These are phyloP conservation scores for Coelopa pilipes DNA, from an alignment of 2,888 invertebrate species.

Conservation along the genomic window DNA sequence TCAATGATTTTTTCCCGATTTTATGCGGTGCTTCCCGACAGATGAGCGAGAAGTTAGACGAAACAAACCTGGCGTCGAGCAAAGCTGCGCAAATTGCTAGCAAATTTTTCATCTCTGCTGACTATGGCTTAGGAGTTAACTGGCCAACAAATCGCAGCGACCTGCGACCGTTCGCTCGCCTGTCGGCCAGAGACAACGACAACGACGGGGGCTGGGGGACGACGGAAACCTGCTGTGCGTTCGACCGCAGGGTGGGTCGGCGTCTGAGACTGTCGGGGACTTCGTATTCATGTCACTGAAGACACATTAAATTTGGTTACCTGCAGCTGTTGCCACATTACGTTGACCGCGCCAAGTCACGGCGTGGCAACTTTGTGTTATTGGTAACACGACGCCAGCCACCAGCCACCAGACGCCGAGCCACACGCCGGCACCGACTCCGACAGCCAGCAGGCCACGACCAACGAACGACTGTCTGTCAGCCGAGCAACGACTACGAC, in stretches of 20 bases:
- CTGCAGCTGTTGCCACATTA: constrained; percentile 38
- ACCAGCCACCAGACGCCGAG: not conserved
- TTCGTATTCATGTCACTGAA: constrained; percentile 31
- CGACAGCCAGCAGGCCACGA: no score
- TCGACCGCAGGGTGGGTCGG: not conserved
- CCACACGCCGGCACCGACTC: no score
- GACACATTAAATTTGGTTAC: constrained; percentile 38
- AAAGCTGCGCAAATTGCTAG: no score
- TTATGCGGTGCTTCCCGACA: no score
- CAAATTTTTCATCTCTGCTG: no score
- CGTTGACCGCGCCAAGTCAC: constrained; percentile 19
- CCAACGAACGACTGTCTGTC: no score
- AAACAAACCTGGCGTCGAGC: no score
- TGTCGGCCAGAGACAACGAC: not conserved
- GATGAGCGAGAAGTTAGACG: no score
- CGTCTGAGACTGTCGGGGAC: not conserved
- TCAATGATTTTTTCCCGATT: no score
- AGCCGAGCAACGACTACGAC: no score
- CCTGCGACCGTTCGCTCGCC: not conserved
- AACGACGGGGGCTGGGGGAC: no score
- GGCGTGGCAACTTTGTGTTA: constrained; percentile 7
- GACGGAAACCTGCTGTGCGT: not conserved
- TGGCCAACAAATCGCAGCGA: not conserved
- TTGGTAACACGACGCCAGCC: constrained; percentile 16
- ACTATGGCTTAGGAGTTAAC: no score